These are phyloP conservation scores for Gopherus evgoodei DNA, from an alignment of 2,113 vertebrate species.

Conservation along the genomic window DNA sequence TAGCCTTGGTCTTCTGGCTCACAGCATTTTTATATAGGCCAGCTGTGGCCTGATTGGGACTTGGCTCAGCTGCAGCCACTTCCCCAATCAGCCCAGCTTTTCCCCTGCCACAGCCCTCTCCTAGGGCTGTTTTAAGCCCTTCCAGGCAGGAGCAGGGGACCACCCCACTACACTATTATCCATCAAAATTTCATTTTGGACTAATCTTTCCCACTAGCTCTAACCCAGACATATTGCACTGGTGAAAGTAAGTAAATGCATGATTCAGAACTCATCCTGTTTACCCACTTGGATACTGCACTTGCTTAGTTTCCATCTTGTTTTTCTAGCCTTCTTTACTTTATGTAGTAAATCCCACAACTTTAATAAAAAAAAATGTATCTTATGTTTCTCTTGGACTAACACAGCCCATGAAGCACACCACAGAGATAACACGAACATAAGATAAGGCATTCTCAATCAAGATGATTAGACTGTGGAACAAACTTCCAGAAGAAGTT, in stretches of 20 bases:
- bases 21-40: no score
- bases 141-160: no score
- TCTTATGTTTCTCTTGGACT: not conserved
- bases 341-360: not conserved
- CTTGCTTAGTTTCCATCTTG: not conserved
- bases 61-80: no score
- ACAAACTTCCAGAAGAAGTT: not conserved
- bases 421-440: not conserved
- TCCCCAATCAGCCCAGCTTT: no score
- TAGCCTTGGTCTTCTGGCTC: no score
- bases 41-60: no score
- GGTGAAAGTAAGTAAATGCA: not conserved
- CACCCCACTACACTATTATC: not conserved
- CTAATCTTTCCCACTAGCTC: not conserved
- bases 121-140: no score
- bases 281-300: not conserved
- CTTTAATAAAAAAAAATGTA: not conserved
- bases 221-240: not conserved
- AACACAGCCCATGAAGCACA: rapidly evolving
- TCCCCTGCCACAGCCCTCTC: no score
- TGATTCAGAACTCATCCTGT: not conserved
- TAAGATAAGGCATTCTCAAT: not conserved
- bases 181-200: not conserved
- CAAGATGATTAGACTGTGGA: no score
- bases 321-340: not conserved